Evolutionary conservation across 2,113 vertebrate genomes (phyloP).

Genomic region (Hypomesus transpacificus): DNA sequence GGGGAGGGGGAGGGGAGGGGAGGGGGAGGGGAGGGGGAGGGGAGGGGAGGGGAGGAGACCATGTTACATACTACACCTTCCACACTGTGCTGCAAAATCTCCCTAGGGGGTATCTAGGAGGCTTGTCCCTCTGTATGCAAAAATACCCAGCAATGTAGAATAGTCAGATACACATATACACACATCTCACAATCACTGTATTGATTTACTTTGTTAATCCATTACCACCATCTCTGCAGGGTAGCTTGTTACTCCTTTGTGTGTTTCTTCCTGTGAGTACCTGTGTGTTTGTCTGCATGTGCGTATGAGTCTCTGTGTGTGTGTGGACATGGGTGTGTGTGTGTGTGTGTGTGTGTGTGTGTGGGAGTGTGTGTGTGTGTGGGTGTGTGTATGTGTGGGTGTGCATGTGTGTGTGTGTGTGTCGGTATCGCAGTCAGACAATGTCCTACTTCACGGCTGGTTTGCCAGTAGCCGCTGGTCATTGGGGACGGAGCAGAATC

Average conservation of each 20-base stretch:
- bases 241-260: too few species aligned
- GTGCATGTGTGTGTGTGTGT: neutral
- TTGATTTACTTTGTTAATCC: conserved; percentile 20
- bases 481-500: conserved; percentile 16
- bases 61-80: too few species aligned
- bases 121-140: neutral
- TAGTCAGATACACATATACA: too few species aligned
- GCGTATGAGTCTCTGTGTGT: neutral
- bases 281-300: conserved; percentile 1
- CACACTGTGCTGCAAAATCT: neutral
- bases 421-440: conserved; percentile 9
- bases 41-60: too few species aligned
- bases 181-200: conserved; percentile 7
- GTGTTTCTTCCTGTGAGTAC: neutral
- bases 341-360: conserved; percentile 13
- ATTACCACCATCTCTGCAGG: neutral
- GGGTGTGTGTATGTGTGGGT: conserved; percentile 3
- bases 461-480: conserved; percentile 23
- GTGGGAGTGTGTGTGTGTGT: too few species aligned
- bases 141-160: too few species aligned
- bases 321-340: neutral
- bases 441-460: conserved; percentile 38
- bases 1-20: too few species aligned
- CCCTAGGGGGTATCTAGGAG: neutral
- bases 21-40: too few species aligned